These are phyloP conservation scores for Balanococcus diminutus DNA, from an alignment of 2,888 invertebrate species.

Conservation along the genomic window DNA sequence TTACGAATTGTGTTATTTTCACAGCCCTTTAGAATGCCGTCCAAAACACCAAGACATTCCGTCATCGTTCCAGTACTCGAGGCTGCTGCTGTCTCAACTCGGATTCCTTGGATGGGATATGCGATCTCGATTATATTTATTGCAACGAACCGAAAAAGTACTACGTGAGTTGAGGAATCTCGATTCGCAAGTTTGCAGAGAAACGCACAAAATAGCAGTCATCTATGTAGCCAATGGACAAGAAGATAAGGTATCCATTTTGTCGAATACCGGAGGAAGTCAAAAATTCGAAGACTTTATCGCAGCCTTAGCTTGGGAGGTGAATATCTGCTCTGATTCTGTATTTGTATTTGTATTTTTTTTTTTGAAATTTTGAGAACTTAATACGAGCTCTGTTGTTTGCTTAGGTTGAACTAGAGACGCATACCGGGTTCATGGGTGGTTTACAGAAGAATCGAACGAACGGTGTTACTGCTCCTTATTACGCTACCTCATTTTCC, in stretches of 20 bases:
- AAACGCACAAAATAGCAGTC: constrained; percentile 95
- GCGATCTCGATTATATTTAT: constrained; percentile 79
- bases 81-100: constrained; percentile 87
- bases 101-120: constrained; percentile 91
- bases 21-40: constrained; percentile 49
- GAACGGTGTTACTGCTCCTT: constrained; percentile 90
- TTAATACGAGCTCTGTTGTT: background rate
- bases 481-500: constrained; percentile 89
- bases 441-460: constrained; percentile 83
- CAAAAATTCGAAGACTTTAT: constrained; percentile 88
- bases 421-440: constrained; percentile 93
- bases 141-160: constrained; percentile 86
- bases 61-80: constrained; percentile 80
- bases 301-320: constrained; percentile 76
- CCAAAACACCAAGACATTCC: constrained; percentile 51
- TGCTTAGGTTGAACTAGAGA: constrained; percentile 78
- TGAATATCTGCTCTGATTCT: constrained; percentile 57
- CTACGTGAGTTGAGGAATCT: constrained; percentile 89
- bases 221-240: constrained; percentile 98
- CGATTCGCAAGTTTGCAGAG: constrained; percentile 88
- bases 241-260: constrained; percentile 93
- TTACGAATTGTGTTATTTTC: no score
- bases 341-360: constrained; percentile 35
- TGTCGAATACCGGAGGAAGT: constrained; percentile 89
- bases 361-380: background rate